Percentiles rank a stretch among this genome's conserved stretches.
phyloP scores from a whole-genome alignment of 1,140 invertebrate genomes.

The Potamilus streckersoni region DNA sequence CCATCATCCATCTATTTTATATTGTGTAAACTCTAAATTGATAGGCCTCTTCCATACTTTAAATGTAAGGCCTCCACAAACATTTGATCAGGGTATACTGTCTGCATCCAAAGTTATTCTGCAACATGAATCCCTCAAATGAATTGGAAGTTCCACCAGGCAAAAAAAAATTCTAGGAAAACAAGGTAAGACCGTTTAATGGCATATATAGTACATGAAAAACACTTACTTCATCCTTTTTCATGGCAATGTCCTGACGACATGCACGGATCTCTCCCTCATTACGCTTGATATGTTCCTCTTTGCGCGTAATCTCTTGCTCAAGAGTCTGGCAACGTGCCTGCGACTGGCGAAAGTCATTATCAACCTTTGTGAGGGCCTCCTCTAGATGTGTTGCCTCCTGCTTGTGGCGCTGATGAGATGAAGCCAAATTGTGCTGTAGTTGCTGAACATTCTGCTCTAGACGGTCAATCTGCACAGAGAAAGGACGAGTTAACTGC shows the following conservation, averaged over 20 bases:
- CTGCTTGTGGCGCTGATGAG: conserved; percentile 60
- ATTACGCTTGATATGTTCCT: conserved; percentile 55
- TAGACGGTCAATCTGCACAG: conserved; percentile 53
- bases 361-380: conserved; percentile 46
- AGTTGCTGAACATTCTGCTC: conserved; percentile 62
- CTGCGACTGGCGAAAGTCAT: conserved; percentile 45
- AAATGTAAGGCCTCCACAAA: too few relatives aligned
- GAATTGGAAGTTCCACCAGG: too few relatives aligned
- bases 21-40: too few relatives aligned
- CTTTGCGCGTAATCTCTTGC: conserved; percentile 49
- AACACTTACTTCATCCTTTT: conserved; percentile 53
- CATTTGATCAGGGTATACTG: too few relatives aligned
- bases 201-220: neutral
- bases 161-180: too few relatives aligned
- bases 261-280: conserved; percentile 56
- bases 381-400: conserved; percentile 56
- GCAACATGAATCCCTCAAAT: too few relatives aligned
- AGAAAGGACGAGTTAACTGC: neutral
- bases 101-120: too few relatives aligned
- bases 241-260: conserved; percentile 51
- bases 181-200: too few relatives aligned
- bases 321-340: conserved; percentile 43
- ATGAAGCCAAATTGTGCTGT: conserved; percentile 62
- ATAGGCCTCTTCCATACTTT: too few relatives aligned
- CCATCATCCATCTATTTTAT: too few relatives aligned